Base-by-base conservation (phyloP, 2,888 invertebrate genomes). In the Cryptophagus acutangulus region DNA sequence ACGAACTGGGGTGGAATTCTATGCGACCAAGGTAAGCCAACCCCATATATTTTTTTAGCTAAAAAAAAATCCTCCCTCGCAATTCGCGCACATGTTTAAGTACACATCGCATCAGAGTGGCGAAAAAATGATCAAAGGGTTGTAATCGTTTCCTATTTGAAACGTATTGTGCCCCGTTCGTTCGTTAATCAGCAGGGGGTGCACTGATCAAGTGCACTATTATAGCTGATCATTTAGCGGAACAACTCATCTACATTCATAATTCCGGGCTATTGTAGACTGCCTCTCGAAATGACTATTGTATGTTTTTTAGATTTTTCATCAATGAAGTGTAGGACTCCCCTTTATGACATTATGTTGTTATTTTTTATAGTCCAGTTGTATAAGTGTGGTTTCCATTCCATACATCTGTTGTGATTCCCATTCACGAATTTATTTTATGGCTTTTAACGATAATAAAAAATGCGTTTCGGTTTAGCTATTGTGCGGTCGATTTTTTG, bases 1-100 rank as follows among this genome's bases (percentile, higher is more conserved):
- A 93, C 94, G 59, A 96, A 96, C 68, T 96, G 96, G 96, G 96
- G 95, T 57, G 96, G 96, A 53, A 89, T 95, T 55, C 84, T 94
- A 57, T 96, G 96, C 74, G 95, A 96, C 74, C 94, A 94, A 82
- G 84, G 84, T 84, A 71, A 62, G 57, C 45, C 20, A 20, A 20
- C 9, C 9, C 9, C 5, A 9, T 6, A 20, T 9, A 20, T 6
- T 20, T 20, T 20, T 20, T 20, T 20, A 6, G 20, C n/a, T 20
- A 20, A 20, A 20, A 20, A 20, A 20, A 6, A 6, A 5, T 20
- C 9, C 20, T 6, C 20, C 20, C 20, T 20, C 20, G 9, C 9
- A 20, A 6, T 20, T 20, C 20, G 20, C 9, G 5, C 20, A 20
- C 20, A 20, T 9, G 20, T 20, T 5, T 20, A 6, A 6, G 20